Evolutionary conservation across 2,113 vertebrate genomes (phyloP).

Genomic region (Toxotes jaculatrix): DNA sequence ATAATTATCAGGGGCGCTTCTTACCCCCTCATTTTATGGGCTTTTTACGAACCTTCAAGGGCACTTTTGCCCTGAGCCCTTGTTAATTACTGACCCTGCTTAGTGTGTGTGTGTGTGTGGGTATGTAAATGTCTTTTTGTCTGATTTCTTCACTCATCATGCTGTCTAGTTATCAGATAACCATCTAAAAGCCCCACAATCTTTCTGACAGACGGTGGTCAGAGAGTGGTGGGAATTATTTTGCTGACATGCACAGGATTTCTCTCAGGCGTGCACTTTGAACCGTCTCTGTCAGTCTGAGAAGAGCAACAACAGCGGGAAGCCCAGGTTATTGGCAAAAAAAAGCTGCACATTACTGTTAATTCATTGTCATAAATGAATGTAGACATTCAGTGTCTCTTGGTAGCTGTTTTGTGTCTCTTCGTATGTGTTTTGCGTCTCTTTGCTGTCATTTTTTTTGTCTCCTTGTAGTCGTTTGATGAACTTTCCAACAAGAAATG

Average conservation of each 20-base stretch:
- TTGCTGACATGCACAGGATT: conserved; percentile 26
- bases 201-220: background rate
- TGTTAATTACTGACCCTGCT: conserved; percentile 63
- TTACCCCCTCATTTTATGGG: conserved; percentile 36
- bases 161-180: conserved; percentile 43
- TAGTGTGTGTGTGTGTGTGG: conserved; percentile 45
- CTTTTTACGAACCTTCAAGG: conserved; percentile 58
- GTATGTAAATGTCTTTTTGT: conserved; percentile 31
- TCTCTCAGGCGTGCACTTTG: conserved; percentile 49
- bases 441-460: background rate
- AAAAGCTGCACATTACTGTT: background rate
- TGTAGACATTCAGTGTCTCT: background rate
- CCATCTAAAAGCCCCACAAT: conserved; percentile 12
- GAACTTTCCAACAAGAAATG: background rate
- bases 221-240: background rate
- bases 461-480: background rate
- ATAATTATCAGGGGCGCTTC: conserved; percentile 40
- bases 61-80: conserved; percentile 23
- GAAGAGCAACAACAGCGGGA: background rate
- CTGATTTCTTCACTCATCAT: conserved; percentile 33
- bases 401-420: background rate
- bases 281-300: background rate
- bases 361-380: background rate
- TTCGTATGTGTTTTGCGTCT: background rate
- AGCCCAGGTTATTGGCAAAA: too few species aligned